phyloP scores from a whole-genome alignment of 2,113 vertebrate species.

The Martes martes region DNA sequence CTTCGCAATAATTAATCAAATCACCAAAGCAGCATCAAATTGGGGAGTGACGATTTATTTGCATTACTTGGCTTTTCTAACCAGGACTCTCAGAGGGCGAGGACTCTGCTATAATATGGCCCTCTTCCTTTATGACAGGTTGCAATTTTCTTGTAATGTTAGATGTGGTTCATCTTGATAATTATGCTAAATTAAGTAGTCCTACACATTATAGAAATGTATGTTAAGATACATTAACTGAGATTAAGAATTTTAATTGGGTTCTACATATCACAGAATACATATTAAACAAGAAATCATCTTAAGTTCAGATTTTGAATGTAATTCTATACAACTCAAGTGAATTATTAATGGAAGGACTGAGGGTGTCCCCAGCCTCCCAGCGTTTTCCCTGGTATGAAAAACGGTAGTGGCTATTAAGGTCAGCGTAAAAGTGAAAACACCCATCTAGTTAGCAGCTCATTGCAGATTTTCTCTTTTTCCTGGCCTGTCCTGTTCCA shows the following conservation, averaged over 20 bases:
- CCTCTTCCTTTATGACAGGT: slow-evolving; percentile 85
- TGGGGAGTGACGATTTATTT: slow-evolving; percentile 77
- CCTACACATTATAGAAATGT: slow-evolving; percentile 81
- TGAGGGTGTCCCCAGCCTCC: background rate
- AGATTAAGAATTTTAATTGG: slow-evolving; percentile 70
- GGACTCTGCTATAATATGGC: slow-evolving; percentile 78
- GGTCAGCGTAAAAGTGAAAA: background rate
- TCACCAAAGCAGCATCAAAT: slow-evolving; percentile 76
- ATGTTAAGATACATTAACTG: slow-evolving; percentile 79
- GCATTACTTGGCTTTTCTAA: slow-evolving; percentile 79
- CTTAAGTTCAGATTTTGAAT: background rate
- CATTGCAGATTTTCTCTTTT: background rate
- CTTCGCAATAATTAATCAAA: slow-evolving; percentile 84
- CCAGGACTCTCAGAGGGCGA: slow-evolving; percentile 71
- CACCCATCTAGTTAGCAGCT: background rate
- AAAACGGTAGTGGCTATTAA: background rate
- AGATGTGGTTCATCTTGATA: slow-evolving; percentile 84
- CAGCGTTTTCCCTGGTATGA: background rate
- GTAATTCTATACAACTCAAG: background rate
- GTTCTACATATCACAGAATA: slow-evolving; percentile 15
- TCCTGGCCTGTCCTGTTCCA: background rate
- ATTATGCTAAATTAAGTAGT: slow-evolving; percentile 85
- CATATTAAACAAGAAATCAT: background rate
- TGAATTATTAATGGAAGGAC: background rate
- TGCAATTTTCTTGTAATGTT: slow-evolving; percentile 87